A percentile compares a stretch with the other conserved stretches of the same genome.
Conservation (phyloP, 1,140 invertebrate species). For the Drosophila bifasciata region DNA sequence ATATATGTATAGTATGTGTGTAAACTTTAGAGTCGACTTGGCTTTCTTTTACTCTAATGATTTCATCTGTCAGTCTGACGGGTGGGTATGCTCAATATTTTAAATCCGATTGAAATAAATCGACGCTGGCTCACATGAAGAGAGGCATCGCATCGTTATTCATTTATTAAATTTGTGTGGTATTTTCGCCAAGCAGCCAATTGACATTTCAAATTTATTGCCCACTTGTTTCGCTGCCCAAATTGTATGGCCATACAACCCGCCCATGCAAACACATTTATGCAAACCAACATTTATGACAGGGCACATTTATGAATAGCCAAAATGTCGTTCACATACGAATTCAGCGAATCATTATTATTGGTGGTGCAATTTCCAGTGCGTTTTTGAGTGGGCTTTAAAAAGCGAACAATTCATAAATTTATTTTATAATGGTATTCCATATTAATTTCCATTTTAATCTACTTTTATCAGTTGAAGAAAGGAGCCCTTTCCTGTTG, state of each 20-base stretch:
- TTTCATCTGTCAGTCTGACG: slow-evolving; percentile 67
- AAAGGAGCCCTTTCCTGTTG: no score
- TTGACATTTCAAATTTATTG: slow-evolving; percentile 62
- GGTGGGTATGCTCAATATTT: slow-evolving; percentile 66
- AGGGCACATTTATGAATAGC: slow-evolving; percentile 41
- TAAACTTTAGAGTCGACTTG: slow-evolving; percentile 62
- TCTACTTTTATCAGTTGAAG: no score
- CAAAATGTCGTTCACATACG: slow-evolving; percentile 7
- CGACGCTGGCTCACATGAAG: slow-evolving; percentile 6
- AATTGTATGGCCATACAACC: slow-evolving; percentile 21
- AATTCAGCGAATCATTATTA: slow-evolving; percentile 5
- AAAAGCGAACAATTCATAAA: slow-evolving; percentile 7
- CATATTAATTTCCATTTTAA: no score
- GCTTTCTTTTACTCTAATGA: slow-evolving; percentile 63
- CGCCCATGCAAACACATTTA: background rate
- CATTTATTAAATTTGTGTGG: slow-evolving; percentile 61
- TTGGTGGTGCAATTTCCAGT: background rate
- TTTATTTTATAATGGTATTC: background rate
- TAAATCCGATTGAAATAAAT: slow-evolving; percentile 63
- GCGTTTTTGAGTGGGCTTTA: slow-evolving; percentile 19
- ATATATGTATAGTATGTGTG: slow-evolving; percentile 9
- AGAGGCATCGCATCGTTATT: slow-evolving; percentile 55
- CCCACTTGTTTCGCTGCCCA: slow-evolving; percentile 25
- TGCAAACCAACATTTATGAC: slow-evolving; percentile 9
- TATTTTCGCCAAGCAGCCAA: slow-evolving; percentile 46